Conservation (phyloP, 2,113 vertebrate species). For the Blennius ocellaris region DNA sequence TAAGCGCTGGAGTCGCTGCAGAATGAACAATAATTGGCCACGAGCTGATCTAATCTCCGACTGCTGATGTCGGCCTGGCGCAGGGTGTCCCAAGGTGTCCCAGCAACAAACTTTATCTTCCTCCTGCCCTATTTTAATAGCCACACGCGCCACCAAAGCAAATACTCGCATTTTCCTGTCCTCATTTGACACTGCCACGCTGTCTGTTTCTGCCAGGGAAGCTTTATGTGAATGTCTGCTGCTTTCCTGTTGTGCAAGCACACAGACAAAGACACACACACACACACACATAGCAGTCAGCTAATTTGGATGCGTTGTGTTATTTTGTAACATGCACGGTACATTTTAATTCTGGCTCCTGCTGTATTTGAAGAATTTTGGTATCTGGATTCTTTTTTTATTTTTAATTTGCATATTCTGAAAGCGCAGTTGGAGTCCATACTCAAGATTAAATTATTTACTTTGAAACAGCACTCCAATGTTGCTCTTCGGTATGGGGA, state of each 20-base stretch:
- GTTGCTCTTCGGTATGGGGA: not conserved
- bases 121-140: not conserved
- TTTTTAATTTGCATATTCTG: not conserved
- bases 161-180: not conserved
- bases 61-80: not conserved
- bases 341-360: not conserved
- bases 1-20: not conserved
- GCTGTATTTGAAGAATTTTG: not conserved
- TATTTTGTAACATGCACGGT: not conserved
- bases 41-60: not conserved
- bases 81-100: not conserved
- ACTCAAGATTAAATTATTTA: not conserved
- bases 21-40: not conserved
- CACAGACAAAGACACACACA: not conserved
- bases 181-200: slow-evolving; percentile 6
- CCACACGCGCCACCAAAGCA: not conserved
- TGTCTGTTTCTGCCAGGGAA: not conserved
- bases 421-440: not conserved
- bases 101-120: not conserved
- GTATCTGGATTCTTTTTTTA: not conserved
- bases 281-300: not conserved
- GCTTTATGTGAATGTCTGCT: not conserved
- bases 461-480: not conserved
- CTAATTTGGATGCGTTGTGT: not conserved
- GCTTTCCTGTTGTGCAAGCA: not conserved